A percentile compares a stretch with the other conserved stretches of the same genome.
Evolutionary conservation across 2,888 invertebrate species (phyloP).

Genomic region (Oxyteleia sp.): DNA sequence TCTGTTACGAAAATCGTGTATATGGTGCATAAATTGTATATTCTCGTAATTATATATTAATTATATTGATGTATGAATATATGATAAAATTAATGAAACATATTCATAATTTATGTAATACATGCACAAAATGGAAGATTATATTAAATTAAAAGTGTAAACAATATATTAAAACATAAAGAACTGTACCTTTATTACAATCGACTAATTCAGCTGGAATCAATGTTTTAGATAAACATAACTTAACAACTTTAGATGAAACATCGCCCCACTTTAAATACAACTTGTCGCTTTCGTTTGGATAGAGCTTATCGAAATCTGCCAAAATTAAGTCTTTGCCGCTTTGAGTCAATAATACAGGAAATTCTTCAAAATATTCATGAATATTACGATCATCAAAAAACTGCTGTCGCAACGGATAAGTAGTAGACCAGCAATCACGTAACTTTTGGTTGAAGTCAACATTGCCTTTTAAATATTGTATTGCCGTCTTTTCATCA

Average conservation of each 20-base stretch:
- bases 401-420: neutral
- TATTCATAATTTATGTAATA: too few species aligned
- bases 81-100: too few species aligned
- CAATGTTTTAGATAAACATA: neutral
- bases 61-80: too few species aligned
- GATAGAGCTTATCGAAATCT: neutral
- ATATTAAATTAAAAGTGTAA: too few species aligned
- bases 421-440: neutral
- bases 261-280: neutral
- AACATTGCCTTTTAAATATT: slow-evolving; percentile 2
- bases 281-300: slow-evolving; percentile 1
- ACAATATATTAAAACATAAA: too few species aligned
- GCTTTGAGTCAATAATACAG: slow-evolving; percentile 1
- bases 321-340: neutral
- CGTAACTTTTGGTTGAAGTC: neutral
- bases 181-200: neutral
- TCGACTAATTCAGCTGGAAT: neutral
- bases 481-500: neutral
- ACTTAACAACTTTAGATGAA: neutral
- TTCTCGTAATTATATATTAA: too few species aligned
- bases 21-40: too few species aligned
- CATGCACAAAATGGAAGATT: too few species aligned
- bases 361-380: slow-evolving; percentile 6
- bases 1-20: too few species aligned
- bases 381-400: neutral